Base-by-base conservation (phyloP, 1,140 invertebrate genomes). In the Sycophaga agraensis region DNA sequence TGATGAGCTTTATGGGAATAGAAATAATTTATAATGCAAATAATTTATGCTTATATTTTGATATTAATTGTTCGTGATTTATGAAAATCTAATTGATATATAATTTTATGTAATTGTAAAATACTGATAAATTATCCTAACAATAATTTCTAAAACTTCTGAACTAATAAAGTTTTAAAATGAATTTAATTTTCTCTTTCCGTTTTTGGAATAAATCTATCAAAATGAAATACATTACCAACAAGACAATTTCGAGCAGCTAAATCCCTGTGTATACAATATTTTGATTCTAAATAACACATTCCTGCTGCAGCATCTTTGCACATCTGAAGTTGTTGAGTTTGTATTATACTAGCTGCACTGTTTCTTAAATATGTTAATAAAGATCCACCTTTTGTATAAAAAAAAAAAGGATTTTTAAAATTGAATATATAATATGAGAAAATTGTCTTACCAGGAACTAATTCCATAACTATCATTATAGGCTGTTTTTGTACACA, bases 381-480 rank as follows among this genome's bases (percentile, higher is more conserved):
- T 45, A 97, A 82, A 2, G 94, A 95, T 42, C 94, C 94, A 68
- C 94, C 93, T 95, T n/a, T 12, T 21, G 50, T 51, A 12, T 56
- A 14, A 54, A 16, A 34, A 34, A 42, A 42, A n/a, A n/a, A n/a
- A n/a, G 11, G 21, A 37, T 16, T 28, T 21, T 55, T 40, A 12
- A 8, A 39, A 37, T 54, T 59, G 60, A 61, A 34, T 49, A 49
- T 39, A 45, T 59, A 61, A 35, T 49, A 50, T 55, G 51, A 12
- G 2, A 43, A 35, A 24, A 24, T 49, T 37, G 35, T 39, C 69
- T 74, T 78, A 93, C 93, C 93, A 67, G 91, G 87, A n/a, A 97
- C 94, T 55, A 96, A 83, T 82, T 99, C 96, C 95, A 99, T 97
- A 19, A 98, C 93, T 72, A 99, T 98, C 96, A 98, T 98, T 49